Evolutionary conservation across 2,113 vertebrate species (phyloP).

Genomic region (Cacatua alba): DNA sequence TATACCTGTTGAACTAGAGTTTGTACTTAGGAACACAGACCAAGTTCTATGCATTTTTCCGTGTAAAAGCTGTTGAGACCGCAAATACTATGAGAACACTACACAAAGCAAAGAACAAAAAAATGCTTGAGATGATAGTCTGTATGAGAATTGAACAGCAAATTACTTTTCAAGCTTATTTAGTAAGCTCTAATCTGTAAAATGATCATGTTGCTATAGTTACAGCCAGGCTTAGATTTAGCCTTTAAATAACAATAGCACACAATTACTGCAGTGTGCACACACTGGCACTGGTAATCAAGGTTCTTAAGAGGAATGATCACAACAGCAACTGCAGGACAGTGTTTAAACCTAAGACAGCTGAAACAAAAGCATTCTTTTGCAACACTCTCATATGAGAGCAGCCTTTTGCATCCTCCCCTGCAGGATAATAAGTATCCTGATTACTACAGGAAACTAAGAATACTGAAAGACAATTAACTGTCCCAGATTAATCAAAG

Average conservation of each 20-base stretch:
- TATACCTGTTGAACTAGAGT: not conserved
- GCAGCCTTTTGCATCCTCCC: not conserved
- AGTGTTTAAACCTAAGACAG: not conserved
- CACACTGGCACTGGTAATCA: too few species aligned
- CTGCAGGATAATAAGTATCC: not conserved
- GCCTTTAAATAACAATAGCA: too few species aligned
- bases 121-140: not conserved
- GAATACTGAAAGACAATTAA: constrained; percentile 43
- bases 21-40: not conserved
- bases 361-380: constrained; percentile 4
- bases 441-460: not conserved
- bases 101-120: not conserved
- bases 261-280: too few species aligned
- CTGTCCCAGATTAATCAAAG: constrained; percentile 53
- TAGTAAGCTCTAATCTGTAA: constrained; percentile 51
- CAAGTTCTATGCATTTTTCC: not conserved
- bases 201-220: not conserved
- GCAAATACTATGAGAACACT: not conserved
- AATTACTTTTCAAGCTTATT: constrained; percentile 45
- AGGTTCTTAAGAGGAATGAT: too few species aligned
- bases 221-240: too few species aligned
- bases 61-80: not conserved
- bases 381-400: not conserved
- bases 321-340: not conserved
- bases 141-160: not conserved